Percentiles rank a stretch among this genome's conserved stretches.
Conservation (phyloP, 2,113 vertebrate species). For the Gopherus evgoodei region DNA sequence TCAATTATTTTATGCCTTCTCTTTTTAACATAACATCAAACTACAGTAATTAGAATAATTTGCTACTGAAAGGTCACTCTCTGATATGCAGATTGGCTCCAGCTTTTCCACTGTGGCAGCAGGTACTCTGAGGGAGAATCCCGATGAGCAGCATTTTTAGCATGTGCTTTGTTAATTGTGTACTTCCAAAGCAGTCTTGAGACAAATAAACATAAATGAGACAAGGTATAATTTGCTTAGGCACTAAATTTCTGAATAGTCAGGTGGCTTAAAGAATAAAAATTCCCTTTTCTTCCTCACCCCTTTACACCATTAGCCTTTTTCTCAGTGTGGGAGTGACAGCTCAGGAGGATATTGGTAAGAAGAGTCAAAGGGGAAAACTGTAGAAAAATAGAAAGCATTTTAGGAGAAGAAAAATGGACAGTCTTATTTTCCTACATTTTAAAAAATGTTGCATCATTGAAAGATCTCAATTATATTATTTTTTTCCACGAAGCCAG, state of each 20-base stretch:
- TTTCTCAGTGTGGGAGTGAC: constrained; percentile 3
- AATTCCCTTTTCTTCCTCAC: neutral
- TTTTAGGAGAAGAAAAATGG: neutral
- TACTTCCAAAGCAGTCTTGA: neutral
- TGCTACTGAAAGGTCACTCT: neutral
- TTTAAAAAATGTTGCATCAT: neutral
- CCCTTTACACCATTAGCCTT: neutral
- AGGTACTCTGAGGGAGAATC: neutral
- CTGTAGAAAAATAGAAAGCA: neutral
- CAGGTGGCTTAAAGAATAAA: neutral
- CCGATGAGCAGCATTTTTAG: neutral
- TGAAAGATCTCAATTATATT: neutral
- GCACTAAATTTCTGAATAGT: neutral
- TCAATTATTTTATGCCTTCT: neutral
- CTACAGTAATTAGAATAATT: neutral
- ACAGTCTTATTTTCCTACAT: neutral
- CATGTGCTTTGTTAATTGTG: neutral
- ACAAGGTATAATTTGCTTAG: neutral
- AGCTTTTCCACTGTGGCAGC: constrained; percentile 4
- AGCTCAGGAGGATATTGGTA: neutral
- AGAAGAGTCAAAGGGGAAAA: neutral
- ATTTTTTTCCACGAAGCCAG: neutral
- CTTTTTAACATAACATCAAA: neutral
- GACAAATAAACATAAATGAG: neutral
- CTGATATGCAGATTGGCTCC: neutral